Conservation (phyloP, 2,113 vertebrate genomes). For the Arvicanthis niloticus region DNA sequence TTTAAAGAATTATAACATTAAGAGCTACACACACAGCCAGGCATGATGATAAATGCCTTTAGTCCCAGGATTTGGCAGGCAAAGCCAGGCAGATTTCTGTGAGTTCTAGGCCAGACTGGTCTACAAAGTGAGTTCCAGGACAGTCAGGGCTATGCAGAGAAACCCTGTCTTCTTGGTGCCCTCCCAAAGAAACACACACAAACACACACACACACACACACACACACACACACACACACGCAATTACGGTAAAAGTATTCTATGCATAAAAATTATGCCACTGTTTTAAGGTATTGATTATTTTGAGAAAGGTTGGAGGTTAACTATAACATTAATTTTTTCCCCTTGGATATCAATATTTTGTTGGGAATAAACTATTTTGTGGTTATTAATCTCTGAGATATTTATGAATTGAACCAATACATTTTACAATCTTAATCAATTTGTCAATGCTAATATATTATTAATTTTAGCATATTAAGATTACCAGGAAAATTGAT, state of each 20-base stretch:
- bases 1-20: constrained; percentile 6
- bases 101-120: no score
- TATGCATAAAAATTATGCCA: not conserved
- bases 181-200: no score
- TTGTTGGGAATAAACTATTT: constrained; percentile 43
- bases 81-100: no score
- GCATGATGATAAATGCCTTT: no score
- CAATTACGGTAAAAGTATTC: not conserved
- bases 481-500: constrained; percentile 22
- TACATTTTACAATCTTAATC: not conserved
- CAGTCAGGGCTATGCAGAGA: no score
- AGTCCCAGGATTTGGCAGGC: no score
- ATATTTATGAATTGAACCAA: not conserved
- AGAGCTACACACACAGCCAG: not conserved
- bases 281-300: not conserved
- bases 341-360: constrained; percentile 13
- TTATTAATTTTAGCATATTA: constrained; percentile 23
- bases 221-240: no score
- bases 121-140: no score
- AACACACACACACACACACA: no score
- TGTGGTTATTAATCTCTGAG: constrained; percentile 3
- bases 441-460: constrained; percentile 6
- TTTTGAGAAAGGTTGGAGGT: not conserved
- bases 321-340: not conserved
- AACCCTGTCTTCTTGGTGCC: no score